Evolutionary conservation across 64 coral and sea anemone species (phyloP), one percentile per base, ranked within the genome.

Genomic region (Montipora cactus): DNA sequence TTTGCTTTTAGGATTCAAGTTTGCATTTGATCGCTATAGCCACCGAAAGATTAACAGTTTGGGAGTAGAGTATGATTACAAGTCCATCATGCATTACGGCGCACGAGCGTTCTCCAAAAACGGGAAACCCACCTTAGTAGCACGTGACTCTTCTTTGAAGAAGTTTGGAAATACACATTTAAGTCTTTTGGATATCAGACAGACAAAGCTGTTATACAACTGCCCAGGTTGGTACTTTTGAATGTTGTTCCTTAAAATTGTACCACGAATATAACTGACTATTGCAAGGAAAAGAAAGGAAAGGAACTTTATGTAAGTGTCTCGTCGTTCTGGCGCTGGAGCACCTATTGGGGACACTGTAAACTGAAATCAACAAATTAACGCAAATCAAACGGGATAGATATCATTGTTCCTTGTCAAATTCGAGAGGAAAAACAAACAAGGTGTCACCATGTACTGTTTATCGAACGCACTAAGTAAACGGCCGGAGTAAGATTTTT

Each of bases 31-130:
- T 47, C 94, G 91, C 49, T 97, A 95, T 79, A 97, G 93, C 21
- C 61, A 75, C 59, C 76, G 90, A 47, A 97, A 95, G 62, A 97
- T 97, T 45, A 88, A 97, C 93, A 97, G 96, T 51, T 74, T 97
- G n/a, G 92, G 92, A 55, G 86, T 97, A 19, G 22, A 89, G 16
- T 97, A 97, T 50, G 96, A 97, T 37, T 95, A 97, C 61, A 69
- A 89, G 37, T 94, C 92, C 12, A 92, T 97, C 12, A 97, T 97
- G 96, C 96, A 97, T 64, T 97, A 97, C 77, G 96, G 96, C 1
- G 69, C 87, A 9, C 90, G 87, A 55, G 96, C 96, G 37, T 98
- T 98, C 77, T 79, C 90, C 76, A 98, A 88, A 78, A 93, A 98
- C 47, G 85, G 86, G 48, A 79, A 89, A 13, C 87, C 89, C 7